These are phyloP conservation scores for Calliphora vicina DNA, from an alignment of 1,140 invertebrate genomes.

Conservation along the genomic window DNA sequence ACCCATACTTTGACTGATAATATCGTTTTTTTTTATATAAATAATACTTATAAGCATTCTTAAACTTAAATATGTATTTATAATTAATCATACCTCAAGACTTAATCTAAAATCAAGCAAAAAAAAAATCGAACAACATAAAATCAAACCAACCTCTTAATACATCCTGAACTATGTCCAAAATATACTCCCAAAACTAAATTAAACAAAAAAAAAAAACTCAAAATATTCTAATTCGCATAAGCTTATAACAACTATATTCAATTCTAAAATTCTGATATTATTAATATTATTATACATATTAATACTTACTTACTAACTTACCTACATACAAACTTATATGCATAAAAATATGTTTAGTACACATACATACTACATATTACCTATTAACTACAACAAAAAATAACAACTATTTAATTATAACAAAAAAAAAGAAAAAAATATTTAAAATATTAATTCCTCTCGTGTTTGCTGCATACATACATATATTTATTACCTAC, in stretches of 20 bases:
- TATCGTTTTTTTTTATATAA: not conserved
- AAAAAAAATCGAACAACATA: not conserved
- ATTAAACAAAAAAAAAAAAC: not conserved
- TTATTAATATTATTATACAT: not conserved
- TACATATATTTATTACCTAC: not conserved
- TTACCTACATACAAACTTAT: not conserved
- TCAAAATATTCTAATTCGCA: not conserved
- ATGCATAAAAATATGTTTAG: too few species aligned
- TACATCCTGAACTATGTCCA: not conserved
- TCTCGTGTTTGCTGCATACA: not conserved
- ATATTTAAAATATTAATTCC: not conserved
- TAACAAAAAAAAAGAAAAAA: not conserved
- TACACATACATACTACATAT: too few species aligned
- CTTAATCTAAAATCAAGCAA: conserved; percentile 16
- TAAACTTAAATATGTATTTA: not conserved
- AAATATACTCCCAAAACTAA: not conserved
- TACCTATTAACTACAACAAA: too few species aligned
- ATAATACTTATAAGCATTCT: not conserved
- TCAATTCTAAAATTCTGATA: conserved; percentile 6
- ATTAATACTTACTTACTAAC: not conserved
- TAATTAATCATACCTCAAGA: conserved; percentile 19
- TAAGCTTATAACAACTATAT: not conserved
- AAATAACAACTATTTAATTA: not conserved
- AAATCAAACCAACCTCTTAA: not conserved
- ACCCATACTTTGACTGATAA: not conserved